These are phyloP conservation scores for Hemistola chrysoprasaria DNA, from an alignment of 2,888 invertebrate species.

Conservation along the genomic window DNA sequence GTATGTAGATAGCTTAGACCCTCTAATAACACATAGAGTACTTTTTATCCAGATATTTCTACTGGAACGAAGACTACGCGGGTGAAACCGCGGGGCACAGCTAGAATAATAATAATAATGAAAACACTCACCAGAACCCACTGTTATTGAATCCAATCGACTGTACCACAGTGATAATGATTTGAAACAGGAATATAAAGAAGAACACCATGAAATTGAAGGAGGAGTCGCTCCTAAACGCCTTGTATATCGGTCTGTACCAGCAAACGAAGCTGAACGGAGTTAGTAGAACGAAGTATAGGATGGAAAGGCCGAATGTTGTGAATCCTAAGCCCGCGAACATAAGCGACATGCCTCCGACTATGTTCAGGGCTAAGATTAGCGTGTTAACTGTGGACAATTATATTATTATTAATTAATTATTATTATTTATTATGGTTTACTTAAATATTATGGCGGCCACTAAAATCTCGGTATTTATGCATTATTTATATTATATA, in stretches of 20 bases:
- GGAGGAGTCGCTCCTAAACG: conserved; percentile 98
- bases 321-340: conserved; percentile 83
- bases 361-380: conserved; percentile 91
- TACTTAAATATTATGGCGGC: no score
- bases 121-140: conserved; percentile 91
- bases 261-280: conserved; percentile 99
- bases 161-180: conserved; percentile 93
- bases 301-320: conserved; percentile 93
- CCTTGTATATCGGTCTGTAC: conserved; percentile 99
- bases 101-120: conserved; percentile 1
- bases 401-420: not conserved
- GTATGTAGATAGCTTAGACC: no score
- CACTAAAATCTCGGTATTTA: no score
- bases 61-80: no score
- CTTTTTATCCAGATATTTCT: no score
- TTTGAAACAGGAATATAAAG: conserved; percentile 98
- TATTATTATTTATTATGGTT: no score
- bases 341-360: conserved; percentile 92
- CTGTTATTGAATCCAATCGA: conserved; percentile 92
- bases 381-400: conserved; percentile 90
- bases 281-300: conserved; percentile 94
- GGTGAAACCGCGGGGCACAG: no score
- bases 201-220: conserved; percentile 99
- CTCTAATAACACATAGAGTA: no score
- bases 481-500: no score